These are phyloP conservation scores for Percopsis omiscomaycus DNA, from an alignment of 2,797 vertebrate species.

Conservation along the genomic window DNA sequence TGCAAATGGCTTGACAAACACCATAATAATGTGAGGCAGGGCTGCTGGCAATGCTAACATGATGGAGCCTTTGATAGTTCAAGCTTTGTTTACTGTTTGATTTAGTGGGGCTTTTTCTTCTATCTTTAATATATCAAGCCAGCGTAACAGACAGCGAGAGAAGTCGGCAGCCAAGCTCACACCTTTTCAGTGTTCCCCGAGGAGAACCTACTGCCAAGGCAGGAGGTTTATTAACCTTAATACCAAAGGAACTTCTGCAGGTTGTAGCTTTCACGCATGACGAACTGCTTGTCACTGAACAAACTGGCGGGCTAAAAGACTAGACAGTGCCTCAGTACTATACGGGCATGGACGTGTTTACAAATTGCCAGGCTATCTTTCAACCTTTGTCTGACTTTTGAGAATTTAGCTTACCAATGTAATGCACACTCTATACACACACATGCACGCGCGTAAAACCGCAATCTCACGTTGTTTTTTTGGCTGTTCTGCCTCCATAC, in stretches of 20 bases:
- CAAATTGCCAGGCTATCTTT: background rate
- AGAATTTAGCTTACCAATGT: no score
- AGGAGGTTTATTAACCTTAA: constrained; percentile 12
- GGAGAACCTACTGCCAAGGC: constrained; percentile 18
- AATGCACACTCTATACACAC: background rate
- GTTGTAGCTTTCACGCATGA: constrained; percentile 12
- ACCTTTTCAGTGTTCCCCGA: constrained; percentile 22
- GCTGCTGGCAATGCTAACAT: constrained; percentile 43
- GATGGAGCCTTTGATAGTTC: constrained; percentile 31
- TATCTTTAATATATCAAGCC: constrained; percentile 30
- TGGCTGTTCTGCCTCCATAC: background rate
- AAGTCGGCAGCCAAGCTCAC: constrained; percentile 24
- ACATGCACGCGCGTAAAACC: background rate
- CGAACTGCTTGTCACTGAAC: no score
- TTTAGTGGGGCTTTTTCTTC: constrained; percentile 35
- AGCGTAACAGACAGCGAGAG: constrained; percentile 21
- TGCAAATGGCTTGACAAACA: constrained; percentile 58
- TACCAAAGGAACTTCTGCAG: constrained; percentile 18
- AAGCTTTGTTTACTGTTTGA: constrained; percentile 17
- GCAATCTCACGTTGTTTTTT: background rate
- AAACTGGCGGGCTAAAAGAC: no score
- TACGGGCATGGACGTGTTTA: no score
- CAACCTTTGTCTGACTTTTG: background rate
- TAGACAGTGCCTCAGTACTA: no score
- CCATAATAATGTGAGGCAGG: constrained; percentile 38